phyloP scores from a whole-genome alignment of 2,797 vertebrate species.

The Phoxinus dragarum region DNA sequence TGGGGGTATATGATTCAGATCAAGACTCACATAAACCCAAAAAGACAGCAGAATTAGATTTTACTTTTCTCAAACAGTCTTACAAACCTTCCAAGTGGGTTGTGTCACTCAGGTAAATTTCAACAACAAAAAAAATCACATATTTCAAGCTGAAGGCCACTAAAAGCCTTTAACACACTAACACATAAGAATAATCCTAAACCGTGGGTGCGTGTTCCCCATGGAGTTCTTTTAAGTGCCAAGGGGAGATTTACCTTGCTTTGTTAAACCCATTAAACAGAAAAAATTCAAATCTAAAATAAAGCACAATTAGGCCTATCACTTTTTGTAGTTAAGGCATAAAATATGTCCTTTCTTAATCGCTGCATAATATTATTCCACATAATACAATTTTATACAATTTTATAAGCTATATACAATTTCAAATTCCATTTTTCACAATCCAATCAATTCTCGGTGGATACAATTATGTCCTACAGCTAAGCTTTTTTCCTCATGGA shows the following conservation, averaged over 20 bases:
- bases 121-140: constrained; percentile 10
- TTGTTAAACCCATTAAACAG: not conserved
- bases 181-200: not conserved
- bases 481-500: too few relatives aligned
- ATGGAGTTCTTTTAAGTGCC: not conserved
- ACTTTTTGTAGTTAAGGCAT: too few relatives aligned
- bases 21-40: not conserved
- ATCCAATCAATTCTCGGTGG: not conserved
- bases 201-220: too few relatives aligned
- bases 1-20: constrained; percentile 31
- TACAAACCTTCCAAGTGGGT: constrained; percentile 30
- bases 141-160: constrained; percentile 56
- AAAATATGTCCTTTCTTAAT: not conserved
- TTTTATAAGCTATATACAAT: not conserved
- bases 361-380: not conserved
- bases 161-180: constrained; percentile 59
- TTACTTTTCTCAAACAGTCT: constrained; percentile 28
- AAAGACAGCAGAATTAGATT: constrained; percentile 38
- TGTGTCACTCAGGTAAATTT: constrained; percentile 7
- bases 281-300: not conserved
- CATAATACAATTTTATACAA: too few relatives aligned
- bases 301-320: too few relatives aligned
- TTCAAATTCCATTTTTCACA: not conserved
- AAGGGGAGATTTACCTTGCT: not conserved
- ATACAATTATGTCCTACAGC: too few relatives aligned